A percentile compares a stretch with the other conserved stretches of the same genome.
Evolutionary conservation across 1,140 invertebrate genomes (phyloP).

Genomic region (Leptinotarsa undecemlineata): DNA sequence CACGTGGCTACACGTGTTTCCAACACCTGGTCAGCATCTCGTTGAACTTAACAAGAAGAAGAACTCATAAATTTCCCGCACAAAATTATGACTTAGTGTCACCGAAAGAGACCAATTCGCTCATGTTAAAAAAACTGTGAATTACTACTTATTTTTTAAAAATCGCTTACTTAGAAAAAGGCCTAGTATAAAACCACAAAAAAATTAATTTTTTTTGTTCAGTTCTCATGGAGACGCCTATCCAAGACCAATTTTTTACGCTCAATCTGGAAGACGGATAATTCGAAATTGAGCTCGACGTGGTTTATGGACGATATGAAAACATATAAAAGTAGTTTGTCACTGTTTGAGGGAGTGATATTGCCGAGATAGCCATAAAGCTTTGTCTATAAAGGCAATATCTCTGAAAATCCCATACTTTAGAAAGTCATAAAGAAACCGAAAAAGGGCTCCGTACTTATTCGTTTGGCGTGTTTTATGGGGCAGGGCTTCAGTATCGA

Average conservation of each 20-base stretch:
- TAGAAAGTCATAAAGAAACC: slow-evolving; percentile 52
- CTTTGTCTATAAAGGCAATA: slow-evolving; percentile 51
- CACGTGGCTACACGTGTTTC: too few relatives aligned
- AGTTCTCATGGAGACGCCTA: too few relatives aligned
- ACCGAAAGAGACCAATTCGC: too few relatives aligned
- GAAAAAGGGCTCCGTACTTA: slow-evolving; percentile 34
- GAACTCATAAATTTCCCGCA: too few relatives aligned
- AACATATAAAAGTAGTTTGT: slow-evolving; percentile 46
- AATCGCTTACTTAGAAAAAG: too few relatives aligned
- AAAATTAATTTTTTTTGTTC: too few relatives aligned
- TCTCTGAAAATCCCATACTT: slow-evolving; percentile 52
- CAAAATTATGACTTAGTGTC: too few relatives aligned
- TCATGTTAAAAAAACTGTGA: too few relatives aligned
- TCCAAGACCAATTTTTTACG: not conserved
- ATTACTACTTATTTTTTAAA: too few relatives aligned
- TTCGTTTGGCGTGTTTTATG: slow-evolving; percentile 25
- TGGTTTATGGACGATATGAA: slow-evolving; percentile 39
- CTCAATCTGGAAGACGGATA: slow-evolving; percentile 1
- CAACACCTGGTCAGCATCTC: too few relatives aligned
- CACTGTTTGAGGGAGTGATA: slow-evolving; percentile 50
- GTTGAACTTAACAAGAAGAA: too few relatives aligned
- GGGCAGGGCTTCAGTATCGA: slow-evolving; percentile 10
- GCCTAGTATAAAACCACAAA: too few relatives aligned
- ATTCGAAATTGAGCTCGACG: slow-evolving; percentile 4
- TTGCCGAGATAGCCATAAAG: slow-evolving; percentile 48